Base-by-base conservation (phyloP, 2,888 invertebrate species). In the Bombylius major region DNA sequence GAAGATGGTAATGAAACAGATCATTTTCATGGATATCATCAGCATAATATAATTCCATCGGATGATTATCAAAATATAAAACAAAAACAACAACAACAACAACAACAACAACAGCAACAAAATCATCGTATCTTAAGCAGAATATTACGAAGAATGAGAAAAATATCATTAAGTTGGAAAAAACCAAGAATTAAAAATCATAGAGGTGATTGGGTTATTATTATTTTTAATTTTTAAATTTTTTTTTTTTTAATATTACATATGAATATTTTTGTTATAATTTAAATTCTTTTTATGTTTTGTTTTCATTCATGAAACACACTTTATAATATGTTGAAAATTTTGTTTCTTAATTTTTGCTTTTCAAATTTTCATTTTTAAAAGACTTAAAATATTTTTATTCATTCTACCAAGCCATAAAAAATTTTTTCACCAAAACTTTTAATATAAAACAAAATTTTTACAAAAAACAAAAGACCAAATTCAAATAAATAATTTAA, bases 121-220 rank as follows among this genome's bases (percentile, higher is more conserved):
- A 11, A 11, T 42, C 65, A 69, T 47, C 74, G 71, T 55, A 66
- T 73, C 11, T 65, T 74, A 14, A 69, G 71, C 9, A 66, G 73
- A 23, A 60, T 75, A 52, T 61, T 75, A 53, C 66, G 69, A 51
- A 70, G 73, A 54, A 72, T 75, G 64, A 68, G 71, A 51, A 69
- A 72, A 57, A 65, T 75, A 55, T 71, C 75, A 39, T 65, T 71
- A 56, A 70, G 70, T 56, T 75, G 73, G 73, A 72, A 72, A 55
- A 74, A 70, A 61, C 69, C 71, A 54, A 71, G 70, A 57, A 66
- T 71, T 65, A 68, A 72, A 63, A 69, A 69, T 65, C 70, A 69
- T 59, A 70, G 75, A 75, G 74, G 74, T 75, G 74, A 74, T 47
- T 55, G 50, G 50, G 55, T 39, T 53, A 36, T 42, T 11, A 11